Base-by-base conservation (phyloP, 2,797 vertebrate genomes). In the Valencia hispanica region DNA sequence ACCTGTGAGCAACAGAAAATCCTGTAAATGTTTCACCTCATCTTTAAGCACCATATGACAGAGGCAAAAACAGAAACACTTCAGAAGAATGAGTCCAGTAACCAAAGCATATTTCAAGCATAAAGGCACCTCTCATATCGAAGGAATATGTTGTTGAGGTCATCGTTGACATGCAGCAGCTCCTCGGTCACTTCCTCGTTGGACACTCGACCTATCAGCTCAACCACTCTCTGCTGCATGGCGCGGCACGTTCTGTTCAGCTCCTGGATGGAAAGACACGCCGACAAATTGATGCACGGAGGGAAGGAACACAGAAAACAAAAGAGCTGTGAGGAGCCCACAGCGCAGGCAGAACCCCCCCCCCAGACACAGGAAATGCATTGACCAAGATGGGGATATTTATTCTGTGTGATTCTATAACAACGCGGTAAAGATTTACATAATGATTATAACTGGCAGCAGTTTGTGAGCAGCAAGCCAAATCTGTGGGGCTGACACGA, bases 181-280 rank as follows among this genome's bases (percentile, higher is more conserved):
- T 99, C 98, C 92, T 98, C 97, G 0, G 98, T 99, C 91, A 99
- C 96, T 86, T 98, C 97, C 92, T 99, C 98, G 0, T 98, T 98
- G 79, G 97, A 97, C 79, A 99, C 96, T 0, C 96, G 92, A 30
- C 97, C 97, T 91, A 99, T 96, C 76, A 99, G 96, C 89, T 98
- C 97, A 27, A 99, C 96, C 2, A 99, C 96, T 78, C 98, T 94
- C 88, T 97, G 97, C 94, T 99, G 98, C 98, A 99, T 99, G 22
- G 97, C 96, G 83, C 97, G 93, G 88, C 98, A 99, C 39, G 98
- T 99, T 88, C 97, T 92, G 95, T 99, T 97, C 84, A 95, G 94
- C 81, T 99, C 98, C 98, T 98, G 80, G 41, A 78, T 1, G 61
- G 10, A 75, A 53, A 5, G 22, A 45, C 11, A 84, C 43, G 79